Evolutionary conservation across 2,797 vertebrate species (phyloP).

Genomic region (Helicolenus hilgendorfi): DNA sequence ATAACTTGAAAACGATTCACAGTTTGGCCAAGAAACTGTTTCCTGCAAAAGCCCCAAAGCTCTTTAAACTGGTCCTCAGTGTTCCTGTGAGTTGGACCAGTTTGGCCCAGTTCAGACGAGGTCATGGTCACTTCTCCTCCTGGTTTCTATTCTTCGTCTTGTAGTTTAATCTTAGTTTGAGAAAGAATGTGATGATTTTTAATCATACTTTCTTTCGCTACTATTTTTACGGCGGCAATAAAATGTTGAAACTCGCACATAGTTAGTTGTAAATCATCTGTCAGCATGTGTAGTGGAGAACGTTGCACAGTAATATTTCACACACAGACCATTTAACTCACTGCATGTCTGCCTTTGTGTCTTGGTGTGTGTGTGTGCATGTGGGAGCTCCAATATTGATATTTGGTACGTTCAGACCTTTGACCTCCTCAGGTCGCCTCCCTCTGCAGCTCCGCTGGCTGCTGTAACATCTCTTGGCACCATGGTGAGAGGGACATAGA

Average conservation of each 20-base stretch:
- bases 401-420: constrained; percentile 35
- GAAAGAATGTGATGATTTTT: constrained; percentile 31
- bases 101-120: constrained; percentile 41
- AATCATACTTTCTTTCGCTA: background rate
- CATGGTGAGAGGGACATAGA: background rate
- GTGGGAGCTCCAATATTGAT: background rate
- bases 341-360: constrained; percentile 1
- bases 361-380: background rate
- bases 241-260: constrained; percentile 39
- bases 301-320: constrained; percentile 4
- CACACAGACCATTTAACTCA: constrained; percentile 8
- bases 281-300: constrained; percentile 27
- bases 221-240: constrained; percentile 36
- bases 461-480: constrained; percentile 1
- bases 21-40: constrained; percentile 25
- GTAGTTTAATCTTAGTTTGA: background rate
- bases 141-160: background rate
- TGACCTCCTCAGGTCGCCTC: constrained; percentile 24
- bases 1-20: constrained; percentile 49
- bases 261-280: constrained; percentile 58
- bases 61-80: constrained; percentile 61
- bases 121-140: constrained; percentile 72
- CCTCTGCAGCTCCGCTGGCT: constrained; percentile 15
- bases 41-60: constrained; percentile 10
- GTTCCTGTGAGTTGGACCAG: constrained; percentile 76